phyloP scores from a whole-genome alignment of 2,888 invertebrate genomes.

The Agonopterix heracliana region DNA sequence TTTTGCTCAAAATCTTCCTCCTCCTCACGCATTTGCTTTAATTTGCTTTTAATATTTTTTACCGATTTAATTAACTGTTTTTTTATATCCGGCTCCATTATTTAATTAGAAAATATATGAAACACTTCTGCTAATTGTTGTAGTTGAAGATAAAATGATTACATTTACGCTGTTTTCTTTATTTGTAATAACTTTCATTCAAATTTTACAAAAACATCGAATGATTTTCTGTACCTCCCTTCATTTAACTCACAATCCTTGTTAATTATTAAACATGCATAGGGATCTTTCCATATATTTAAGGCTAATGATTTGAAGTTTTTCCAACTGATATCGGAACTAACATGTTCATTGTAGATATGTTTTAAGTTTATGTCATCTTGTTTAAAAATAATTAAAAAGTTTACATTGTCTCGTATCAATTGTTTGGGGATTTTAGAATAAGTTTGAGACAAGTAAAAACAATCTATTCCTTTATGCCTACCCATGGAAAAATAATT shows the following conservation, averaged over 20 bases:
- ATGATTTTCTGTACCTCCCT: slow-evolving; percentile 3
- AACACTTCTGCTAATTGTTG: too few relatives aligned
- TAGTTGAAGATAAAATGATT: too few relatives aligned
- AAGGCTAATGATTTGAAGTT: slow-evolving; percentile 18
- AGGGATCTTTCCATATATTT: slow-evolving; percentile 10
- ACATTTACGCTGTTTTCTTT: too few relatives aligned
- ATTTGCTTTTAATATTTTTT: slow-evolving; percentile 4
- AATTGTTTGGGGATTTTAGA: not conserved
- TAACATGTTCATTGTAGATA: slow-evolving; percentile 20
- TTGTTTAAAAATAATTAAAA: not conserved
- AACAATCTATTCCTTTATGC: slow-evolving; percentile 6
- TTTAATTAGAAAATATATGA: too few relatives aligned
- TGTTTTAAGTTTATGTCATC: not conserved
- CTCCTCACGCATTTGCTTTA: slow-evolving; percentile 1
- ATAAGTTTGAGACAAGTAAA: not conserved
- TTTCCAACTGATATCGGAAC: slow-evolving; percentile 19
- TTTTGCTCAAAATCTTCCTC: slow-evolving; percentile 1
- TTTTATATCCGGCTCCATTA: slow-evolving; percentile 1
- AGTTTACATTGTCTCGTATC: not conserved
- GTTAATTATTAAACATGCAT: slow-evolving; percentile 16
- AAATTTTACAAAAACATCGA: slow-evolving; percentile 1
- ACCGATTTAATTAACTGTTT: slow-evolving; percentile 7
- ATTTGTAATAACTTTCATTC: too few relatives aligned
- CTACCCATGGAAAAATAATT: slow-evolving; percentile 12
- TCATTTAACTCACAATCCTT: slow-evolving; percentile 15